Evolutionary conservation across 2,888 invertebrate species (phyloP).

Genomic region (Nysson spinosus): DNA sequence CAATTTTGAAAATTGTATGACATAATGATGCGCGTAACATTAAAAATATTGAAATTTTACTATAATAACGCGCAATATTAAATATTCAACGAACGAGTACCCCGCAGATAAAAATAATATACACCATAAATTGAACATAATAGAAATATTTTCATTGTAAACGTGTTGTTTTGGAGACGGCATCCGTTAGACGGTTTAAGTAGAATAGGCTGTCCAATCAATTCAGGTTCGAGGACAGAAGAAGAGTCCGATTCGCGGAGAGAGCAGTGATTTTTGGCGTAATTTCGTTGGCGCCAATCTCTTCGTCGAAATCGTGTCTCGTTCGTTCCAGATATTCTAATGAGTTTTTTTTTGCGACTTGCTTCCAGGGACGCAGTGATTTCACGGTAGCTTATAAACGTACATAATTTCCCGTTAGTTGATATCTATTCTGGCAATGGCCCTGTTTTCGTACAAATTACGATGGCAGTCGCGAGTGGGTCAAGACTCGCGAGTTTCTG

Average conservation of each 20-base stretch:
- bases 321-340: conserved; percentile 3
- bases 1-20: no score
- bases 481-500: conserved; percentile 42
- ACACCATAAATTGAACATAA: not conserved
- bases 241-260: not conserved
- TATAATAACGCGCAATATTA: no score
- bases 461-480: conserved; percentile 39
- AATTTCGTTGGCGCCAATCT: not conserved
- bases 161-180: no score
- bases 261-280: not conserved
- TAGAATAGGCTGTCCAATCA: no score
- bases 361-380: conserved; percentile 4
- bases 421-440: conserved; percentile 21
- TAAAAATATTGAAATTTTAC: no score
- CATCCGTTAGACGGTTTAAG: no score
- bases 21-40: no score
- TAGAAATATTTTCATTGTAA: no score
- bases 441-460: conserved; percentile 26
- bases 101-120: no score
- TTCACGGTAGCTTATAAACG: no score
- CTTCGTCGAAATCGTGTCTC: not conserved
- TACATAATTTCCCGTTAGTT: not conserved
- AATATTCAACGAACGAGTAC: no score
- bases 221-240: not conserved
- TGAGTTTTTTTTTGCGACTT: conserved; percentile 12